Percentiles rank a stretch among this genome's conserved stretches.
Evolutionary conservation across 2,797 vertebrate species (phyloP).

Genomic region (Myotis vivesi): DNA sequence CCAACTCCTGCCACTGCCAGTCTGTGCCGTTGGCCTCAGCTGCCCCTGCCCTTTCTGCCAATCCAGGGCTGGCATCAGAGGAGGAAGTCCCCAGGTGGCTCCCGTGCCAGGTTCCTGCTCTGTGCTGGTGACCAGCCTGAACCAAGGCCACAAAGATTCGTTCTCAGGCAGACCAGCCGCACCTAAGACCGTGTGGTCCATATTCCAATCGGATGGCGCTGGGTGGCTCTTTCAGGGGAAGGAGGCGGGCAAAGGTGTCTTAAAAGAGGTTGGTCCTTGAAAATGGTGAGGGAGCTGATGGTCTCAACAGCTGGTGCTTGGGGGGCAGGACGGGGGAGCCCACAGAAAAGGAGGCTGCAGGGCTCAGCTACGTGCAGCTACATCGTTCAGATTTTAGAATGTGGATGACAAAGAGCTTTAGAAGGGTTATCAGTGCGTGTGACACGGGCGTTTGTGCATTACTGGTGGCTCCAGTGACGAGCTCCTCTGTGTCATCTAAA

Average conservation of each 20-base stretch:
- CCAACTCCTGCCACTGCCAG: neutral
- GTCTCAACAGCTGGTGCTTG: neutral
- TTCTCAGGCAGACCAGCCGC: neutral
- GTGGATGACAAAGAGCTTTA: neutral
- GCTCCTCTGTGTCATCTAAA: neutral
- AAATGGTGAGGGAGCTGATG: neutral
- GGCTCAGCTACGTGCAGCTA: fast-evolving
- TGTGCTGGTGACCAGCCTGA: neutral
- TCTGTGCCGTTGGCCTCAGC: neutral
- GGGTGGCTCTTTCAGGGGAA: neutral
- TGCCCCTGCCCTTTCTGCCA: neutral
- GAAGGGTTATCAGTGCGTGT: neutral
- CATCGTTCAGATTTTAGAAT: too few relatives aligned
- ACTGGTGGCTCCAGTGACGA: too few relatives aligned
- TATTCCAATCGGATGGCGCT: fast-evolving
- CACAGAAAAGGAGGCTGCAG: neutral
- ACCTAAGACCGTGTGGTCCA: neutral
- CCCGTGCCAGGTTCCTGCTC: neutral
- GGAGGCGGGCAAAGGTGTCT: neutral
- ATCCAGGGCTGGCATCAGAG: neutral
- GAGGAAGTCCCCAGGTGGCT: neutral
- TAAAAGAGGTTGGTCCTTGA: neutral
- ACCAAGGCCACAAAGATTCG: neutral
- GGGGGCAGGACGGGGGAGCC: neutral
- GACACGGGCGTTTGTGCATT: neutral